phyloP scores from a whole-genome alignment of 2,888 invertebrate species.

The Bugula neritina region DNA sequence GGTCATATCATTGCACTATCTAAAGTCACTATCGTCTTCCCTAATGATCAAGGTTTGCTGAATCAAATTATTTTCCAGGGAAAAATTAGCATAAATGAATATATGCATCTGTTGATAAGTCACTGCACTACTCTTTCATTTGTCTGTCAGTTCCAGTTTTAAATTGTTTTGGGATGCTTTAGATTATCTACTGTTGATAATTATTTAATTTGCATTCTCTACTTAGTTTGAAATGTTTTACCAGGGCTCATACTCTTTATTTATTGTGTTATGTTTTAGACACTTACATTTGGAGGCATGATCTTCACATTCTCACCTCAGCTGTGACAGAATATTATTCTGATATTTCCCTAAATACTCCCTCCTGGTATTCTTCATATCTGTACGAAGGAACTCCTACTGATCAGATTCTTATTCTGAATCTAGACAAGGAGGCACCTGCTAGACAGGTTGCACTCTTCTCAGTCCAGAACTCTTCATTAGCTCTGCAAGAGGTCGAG shows the following conservation, averaged over 20 bases:
- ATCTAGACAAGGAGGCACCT: neutral
- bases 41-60: neutral
- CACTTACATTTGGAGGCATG: no score
- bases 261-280: no score
- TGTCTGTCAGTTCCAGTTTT: no score
- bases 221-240: no score
- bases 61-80: no score
- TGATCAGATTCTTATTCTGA: neutral
- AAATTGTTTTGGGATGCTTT: no score
- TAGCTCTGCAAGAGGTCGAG: neutral
- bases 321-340: neutral
- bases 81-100: no score
- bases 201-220: no score
- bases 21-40: neutral
- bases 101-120: no score
- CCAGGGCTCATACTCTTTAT: no score
- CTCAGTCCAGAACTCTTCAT: neutral
- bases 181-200: no score
- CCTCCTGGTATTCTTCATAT: neutral
- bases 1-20: neutral
- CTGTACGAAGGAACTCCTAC: neutral
- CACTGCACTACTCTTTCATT: no score
- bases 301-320: neutral
- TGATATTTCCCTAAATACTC: neutral
- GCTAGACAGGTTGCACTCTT: neutral